A percentile compares a stretch with the other conserved stretches of the same genome.
phyloP scores from a whole-genome alignment of 2,888 invertebrate genomes.

The Tetragonisca angustula region DNA sequence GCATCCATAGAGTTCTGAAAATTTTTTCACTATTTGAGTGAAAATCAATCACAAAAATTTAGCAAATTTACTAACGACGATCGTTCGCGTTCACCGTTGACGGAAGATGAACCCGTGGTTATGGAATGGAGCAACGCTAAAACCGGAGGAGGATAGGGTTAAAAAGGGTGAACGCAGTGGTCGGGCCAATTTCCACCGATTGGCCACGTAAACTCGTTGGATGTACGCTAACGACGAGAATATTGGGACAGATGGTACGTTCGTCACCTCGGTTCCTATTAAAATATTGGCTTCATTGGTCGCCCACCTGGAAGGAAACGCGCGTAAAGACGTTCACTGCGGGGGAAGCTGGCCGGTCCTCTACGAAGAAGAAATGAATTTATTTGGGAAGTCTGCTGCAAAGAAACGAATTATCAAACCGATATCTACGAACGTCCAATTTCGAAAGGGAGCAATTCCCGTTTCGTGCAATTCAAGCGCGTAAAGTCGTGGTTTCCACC shows the following conservation, averaged over 20 bases:
- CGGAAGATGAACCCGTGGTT: background rate
- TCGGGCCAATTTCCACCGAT: slow-evolving; percentile 61
- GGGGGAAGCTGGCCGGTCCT: slow-evolving; percentile 6
- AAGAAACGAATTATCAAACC: background rate
- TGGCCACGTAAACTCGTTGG: slow-evolving; percentile 49
- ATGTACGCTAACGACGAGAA: slow-evolving; percentile 15
- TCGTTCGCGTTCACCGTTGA: slow-evolving; percentile 49
- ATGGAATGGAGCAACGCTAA: slow-evolving; percentile 53
- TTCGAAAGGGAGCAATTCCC: too few relatives aligned
- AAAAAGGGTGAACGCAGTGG: slow-evolving; percentile 58
- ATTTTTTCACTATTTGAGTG: background rate
- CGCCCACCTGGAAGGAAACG: slow-evolving; percentile 20
- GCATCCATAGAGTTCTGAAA: background rate
- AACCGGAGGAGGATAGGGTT: slow-evolving; percentile 49
- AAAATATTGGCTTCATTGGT: slow-evolving; percentile 24
- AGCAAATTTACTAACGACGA: slow-evolving; percentile 69
- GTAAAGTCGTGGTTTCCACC: background rate
- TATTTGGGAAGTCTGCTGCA: slow-evolving; percentile 1
- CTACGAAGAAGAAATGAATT: slow-evolving; percentile 6
- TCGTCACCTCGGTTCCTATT: slow-evolving; percentile 17
- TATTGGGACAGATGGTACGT: background rate
- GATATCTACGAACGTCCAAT: background rate
- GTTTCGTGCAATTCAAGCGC: background rate
- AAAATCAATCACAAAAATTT: slow-evolving; percentile 55
- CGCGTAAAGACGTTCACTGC: slow-evolving; percentile 27